Conservation (phyloP, 2,888 invertebrate genomes). For the Amblyteles armatorius region DNA sequence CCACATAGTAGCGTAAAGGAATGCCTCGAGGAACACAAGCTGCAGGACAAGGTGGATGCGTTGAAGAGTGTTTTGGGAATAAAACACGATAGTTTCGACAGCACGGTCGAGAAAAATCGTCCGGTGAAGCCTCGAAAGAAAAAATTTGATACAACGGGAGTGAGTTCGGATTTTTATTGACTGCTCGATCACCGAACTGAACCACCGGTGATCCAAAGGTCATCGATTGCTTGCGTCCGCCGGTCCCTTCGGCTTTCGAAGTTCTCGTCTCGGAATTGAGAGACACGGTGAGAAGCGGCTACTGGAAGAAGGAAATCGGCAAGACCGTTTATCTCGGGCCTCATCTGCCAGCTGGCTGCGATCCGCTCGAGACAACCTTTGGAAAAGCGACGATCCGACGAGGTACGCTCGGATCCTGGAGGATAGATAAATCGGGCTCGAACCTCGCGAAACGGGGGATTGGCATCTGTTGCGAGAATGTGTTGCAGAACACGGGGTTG, state of each 20-base stretch:
- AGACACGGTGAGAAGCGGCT: constrained; percentile 85
- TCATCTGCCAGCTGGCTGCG: constrained; percentile 84
- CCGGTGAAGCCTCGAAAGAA: background rate
- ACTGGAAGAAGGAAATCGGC: constrained; percentile 85
- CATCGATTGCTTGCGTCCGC: constrained; percentile 79
- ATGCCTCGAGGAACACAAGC: constrained; percentile 56
- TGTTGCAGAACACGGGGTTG: constrained; percentile 76
- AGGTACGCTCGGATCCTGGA: constrained; percentile 24
- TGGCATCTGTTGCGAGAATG: constrained; percentile 31
- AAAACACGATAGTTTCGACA: background rate
- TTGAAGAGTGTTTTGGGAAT: constrained; percentile 52
- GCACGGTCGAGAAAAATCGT: background rate
- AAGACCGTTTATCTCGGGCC: constrained; percentile 83
- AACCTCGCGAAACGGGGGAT: background rate
- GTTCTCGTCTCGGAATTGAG: constrained; percentile 84
- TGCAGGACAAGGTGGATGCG: constrained; percentile 56
- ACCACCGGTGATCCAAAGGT: constrained; percentile 67
- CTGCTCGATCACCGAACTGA: background rate
- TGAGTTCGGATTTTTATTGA: constrained; percentile 21
- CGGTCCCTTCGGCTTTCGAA: constrained; percentile 84
- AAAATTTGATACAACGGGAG: constrained; percentile 34
- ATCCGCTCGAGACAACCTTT: constrained; percentile 82
- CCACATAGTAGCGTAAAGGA: constrained; percentile 33
- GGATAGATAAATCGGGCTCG: constrained; percentile 20
- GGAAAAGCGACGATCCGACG: constrained; percentile 76